Percentiles rank a stretch among this genome's conserved stretches.
These are phyloP conservation scores for Menura novaehollandiae DNA, from an alignment of 2,113 vertebrate genomes.

Conservation along the genomic window DNA sequence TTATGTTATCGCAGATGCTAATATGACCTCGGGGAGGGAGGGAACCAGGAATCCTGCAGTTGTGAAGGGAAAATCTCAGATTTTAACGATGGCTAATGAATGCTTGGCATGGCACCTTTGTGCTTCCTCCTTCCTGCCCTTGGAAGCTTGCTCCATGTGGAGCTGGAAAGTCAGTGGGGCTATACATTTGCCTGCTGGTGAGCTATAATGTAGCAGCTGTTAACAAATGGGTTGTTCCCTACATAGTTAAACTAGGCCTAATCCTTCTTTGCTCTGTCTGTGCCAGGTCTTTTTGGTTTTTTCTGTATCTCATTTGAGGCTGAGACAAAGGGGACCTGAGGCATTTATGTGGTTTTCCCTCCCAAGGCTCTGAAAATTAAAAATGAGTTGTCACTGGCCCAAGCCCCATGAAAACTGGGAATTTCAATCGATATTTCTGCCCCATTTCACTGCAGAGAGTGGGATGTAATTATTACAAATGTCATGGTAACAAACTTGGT, in stretches of 20 bases:
- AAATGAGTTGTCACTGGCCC: constrained; percentile 60
- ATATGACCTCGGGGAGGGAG: neutral
- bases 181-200: neutral
- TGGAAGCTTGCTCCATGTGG: neutral
- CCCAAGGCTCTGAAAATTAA: constrained; percentile 47
- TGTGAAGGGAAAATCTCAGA: neutral
- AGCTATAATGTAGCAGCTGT: constrained; percentile 10
- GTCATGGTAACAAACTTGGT: constrained; percentile 67
- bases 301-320: neutral
- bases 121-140: neutral
- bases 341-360: neutral
- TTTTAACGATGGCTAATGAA: constrained; percentile 19
- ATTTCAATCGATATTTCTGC: constrained; percentile 62
- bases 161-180: constrained; percentile 1
- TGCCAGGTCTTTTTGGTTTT: neutral
- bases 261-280: neutral
- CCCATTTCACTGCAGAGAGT: constrained; percentile 62
- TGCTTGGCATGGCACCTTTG: neutral
- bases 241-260: constrained; percentile 11
- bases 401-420: constrained; percentile 46
- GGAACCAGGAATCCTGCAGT: neutral
- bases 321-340: constrained; percentile 7
- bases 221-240: constrained; percentile 20
- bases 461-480: constrained; percentile 68
- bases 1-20: constrained; percentile 43